Base-by-base conservation (phyloP, 2,888 invertebrate species). In the Linnaemya tessellans region DNA sequence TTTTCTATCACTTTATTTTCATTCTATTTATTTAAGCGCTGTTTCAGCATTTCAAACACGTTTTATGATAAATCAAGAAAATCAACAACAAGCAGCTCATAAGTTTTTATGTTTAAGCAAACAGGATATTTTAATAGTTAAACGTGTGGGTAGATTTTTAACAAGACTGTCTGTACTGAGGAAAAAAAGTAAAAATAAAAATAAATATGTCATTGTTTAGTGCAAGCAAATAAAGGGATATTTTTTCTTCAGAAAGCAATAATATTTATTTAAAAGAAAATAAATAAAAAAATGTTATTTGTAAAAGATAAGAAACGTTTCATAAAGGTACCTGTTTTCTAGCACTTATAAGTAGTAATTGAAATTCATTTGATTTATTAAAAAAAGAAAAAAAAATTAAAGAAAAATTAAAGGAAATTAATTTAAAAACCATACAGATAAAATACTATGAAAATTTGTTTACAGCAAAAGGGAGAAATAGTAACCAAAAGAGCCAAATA, bases 51-150 rank as follows among this genome's bases (percentile, higher is more conserved):
- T 74, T 51, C 15, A 68, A 80, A 80, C 67, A 80, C 67, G 67
- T 80, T 68, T 68, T 1, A 18, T 38, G 56, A 73, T 49, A 73
- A 80, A 56, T 56, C 15, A 64, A 56, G 22, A 54, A 65, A 80
- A 38, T 64, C 41, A 22, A 35, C 43, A 64, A n/a, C 25, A 80
- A 67, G 60, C 15, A 56, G 46, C n/a, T 58, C 67, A 58, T 73
- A 67, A 11, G 0, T n/a, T 80, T 65, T 41, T 38, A 9, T 56
- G 9, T 43, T 30, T 10, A 56, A 65, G 56, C 25, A 73, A 80
- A 67, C 80, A 74, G 74, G 80, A 74, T 74, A 74, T 67, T 80
- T 80, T 58, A 46, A 65, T 35, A 60, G 38, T 15, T 15, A 30
- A 49, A 67, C 56, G 65, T 80, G 54, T 65, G 30, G 30, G 56